Percentiles rank a stretch among this genome's conserved stretches.
Evolutionary conservation across 2,797 vertebrate species (phyloP).

Genomic region (Characodon lateralis): DNA sequence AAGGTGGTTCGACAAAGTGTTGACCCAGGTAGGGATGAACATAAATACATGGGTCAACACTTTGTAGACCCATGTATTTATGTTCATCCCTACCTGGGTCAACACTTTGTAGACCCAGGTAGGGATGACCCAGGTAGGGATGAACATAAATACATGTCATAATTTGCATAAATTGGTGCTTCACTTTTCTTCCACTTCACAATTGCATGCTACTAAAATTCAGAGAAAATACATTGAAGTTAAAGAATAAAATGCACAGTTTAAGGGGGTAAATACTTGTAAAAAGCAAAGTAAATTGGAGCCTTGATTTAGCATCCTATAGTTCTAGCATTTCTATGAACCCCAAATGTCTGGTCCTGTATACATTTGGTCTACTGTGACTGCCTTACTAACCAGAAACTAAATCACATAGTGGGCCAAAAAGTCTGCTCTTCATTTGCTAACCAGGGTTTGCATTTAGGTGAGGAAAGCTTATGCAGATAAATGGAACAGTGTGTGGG

Average conservation of each 20-base stretch:
- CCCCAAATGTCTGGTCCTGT: not conserved
- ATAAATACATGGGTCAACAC: too few species aligned
- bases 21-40: too few species aligned
- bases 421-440: conserved; percentile 28
- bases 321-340: not conserved
- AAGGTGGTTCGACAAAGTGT: not conserved
- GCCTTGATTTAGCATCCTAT: not conserved
- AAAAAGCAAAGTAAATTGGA: not conserved
- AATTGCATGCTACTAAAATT: not conserved
- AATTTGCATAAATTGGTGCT: not conserved
- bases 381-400: not conserved
- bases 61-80: too few species aligned
- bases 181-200: not conserved
- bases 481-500: conserved; percentile 70
- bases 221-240: not conserved
- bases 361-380: not conserved
- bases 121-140: too few species aligned
- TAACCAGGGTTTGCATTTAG: conserved; percentile 52
- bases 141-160: too few species aligned
- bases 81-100: too few species aligned
- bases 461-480: conserved; percentile 60
- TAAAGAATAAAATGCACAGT: not conserved
- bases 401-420: not conserved
- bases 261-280: not conserved
- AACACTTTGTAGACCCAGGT: too few species aligned